Evolutionary conservation across 2,797 vertebrate genomes (phyloP), one percentile per base, ranked within the genome.

Genomic region (Tragopan temminckii): DNA sequence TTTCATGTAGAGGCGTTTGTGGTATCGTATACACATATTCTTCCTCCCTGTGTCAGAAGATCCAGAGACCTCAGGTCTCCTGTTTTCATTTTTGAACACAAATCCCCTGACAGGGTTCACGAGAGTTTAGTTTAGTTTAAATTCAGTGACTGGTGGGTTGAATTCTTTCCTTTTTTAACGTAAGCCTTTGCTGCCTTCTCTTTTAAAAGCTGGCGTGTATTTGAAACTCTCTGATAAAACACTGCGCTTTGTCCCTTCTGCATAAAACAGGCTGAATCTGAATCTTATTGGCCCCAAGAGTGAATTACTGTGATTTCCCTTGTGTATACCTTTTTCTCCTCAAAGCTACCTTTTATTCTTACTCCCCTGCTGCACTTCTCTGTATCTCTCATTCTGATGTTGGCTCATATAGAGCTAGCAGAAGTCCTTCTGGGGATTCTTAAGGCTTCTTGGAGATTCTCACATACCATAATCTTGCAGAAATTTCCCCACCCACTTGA

Each of bases 101-200:
- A 27, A 71, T 81, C 91, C 33, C 21, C 20, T 91, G 82, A 42
- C 80, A 93, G 27, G 5, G 88, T 80, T 93, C 85, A 79, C 9
- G 52, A 94, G 79, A 91, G 80, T 84, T 94, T 79, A 79, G 58
- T 68, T 90, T 80, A 74, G 86, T 92, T 94, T 94, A 91, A 94
- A 95, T 92, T 79, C 81, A 63, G 70, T 33, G 25, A 81, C 67
- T 88, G 11, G 70, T 88, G 82, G 85, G 87, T 64, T 93, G 82
- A 92, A 59, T 27, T 81, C 38, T 70, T 85, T 89, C 67, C 90
- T 94, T 87, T 82, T 62, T 82, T 53, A 90, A 55, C 58, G 80
- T 79, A 63, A 79, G 67, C 58, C 40, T 67, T 89, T 79, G 17
- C 80, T 62, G 35, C 57, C 67, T 91, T 53, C 59, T 77, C 38